Evolutionary conservation across 2,113 vertebrate species (phyloP), one percentile per base, ranked within the genome.

Genomic region (Xiphias gladius): DNA sequence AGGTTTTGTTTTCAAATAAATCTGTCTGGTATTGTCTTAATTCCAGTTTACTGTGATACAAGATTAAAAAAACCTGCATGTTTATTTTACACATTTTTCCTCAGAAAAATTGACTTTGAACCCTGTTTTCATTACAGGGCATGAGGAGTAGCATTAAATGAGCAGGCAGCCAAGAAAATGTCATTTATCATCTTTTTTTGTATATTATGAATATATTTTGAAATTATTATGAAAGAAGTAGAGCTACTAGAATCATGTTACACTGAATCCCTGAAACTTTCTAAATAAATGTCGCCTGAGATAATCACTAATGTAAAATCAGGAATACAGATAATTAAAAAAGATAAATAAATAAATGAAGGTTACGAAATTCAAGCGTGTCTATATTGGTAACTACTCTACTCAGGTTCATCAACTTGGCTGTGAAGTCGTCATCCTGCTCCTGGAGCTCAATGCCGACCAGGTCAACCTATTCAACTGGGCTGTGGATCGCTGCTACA

Each of bases 401-500:
- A 55, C 58, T 80, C 76, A 99, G 98, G 98, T 99, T 85, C 97
- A 99, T 92, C 97, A 98, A 28, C 97, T 99, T 79, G 98, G 98
- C 90, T 98, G 97, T 90, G 98, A 99, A 93, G 98, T 99, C 30
- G 96, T 99, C 17, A 96, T 99, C 78, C 94, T 99, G 78, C 94
- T 99, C 28, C 88, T 99, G 79, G 98, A 99, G 88, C 95, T 99
- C 85, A 99, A 99, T 90, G 95, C 97, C 62, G 98, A 99, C 93
- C 98, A 99, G 88, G 94, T 97, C 80, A 98, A 99, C 90, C 96
- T 99, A 61, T 98, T 99, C 90, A 99, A 99, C 78, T 99, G 98
- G 98, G 98, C 98, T 11, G 98, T 99, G 80, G 97, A 99, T 90
- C 96, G 98, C 48, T 99, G 98, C 93, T 99, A 98, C 85, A 99